Base-by-base conservation (phyloP, 2,797 vertebrate species). In the Danio jaintianensis region DNA sequence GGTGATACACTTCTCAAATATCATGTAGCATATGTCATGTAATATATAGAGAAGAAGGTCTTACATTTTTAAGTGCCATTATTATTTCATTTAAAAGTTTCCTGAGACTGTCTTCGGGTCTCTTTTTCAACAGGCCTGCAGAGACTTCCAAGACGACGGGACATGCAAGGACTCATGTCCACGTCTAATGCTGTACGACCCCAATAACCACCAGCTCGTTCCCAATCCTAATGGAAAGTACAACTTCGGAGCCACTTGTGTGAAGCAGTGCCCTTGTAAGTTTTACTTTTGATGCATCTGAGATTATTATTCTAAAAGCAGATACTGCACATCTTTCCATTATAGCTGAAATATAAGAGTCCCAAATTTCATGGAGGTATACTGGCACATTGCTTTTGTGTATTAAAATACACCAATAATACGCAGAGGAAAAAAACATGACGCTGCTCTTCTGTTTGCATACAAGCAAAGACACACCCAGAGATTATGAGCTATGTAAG, bases 211-310 rank as follows among this genome's bases (percentile, higher is more conserved):
- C 72, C 93, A 95, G 81, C 91, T 95, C 90, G 93, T 94, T 18
- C 62, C 85, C 68, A 98, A 98, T 89, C 96, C 96, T 0, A 87
- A 95, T 0, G 96, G 94, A 53, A 98, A 97, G 75, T 98, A 95
- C 90, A 96, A 94, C 83, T 98, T 95, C 0, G 97, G 97, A 10
- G 94, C 96, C 47, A 95, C 93, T 43, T 99, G 97, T 20, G 95
- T 99, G 82, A 95, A 93, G 70, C 94, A 94, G 55, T 99, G 85
- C 42, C 84, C 86, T 9, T 79, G 84, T 85, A 84, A 79, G 84
- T 78, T 29, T n/a, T 50, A 1, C 20, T 55, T 64, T 63, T 61
- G 13, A 43, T 53, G 6, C 6, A 1, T n/a, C 18, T 63, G 12
- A 45, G 12, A 45, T 12, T 18, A 58, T 29, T 29, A 7, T 36